phyloP scores from a whole-genome alignment of 2,888 invertebrate genomes.

The Tribolium freemani region DNA sequence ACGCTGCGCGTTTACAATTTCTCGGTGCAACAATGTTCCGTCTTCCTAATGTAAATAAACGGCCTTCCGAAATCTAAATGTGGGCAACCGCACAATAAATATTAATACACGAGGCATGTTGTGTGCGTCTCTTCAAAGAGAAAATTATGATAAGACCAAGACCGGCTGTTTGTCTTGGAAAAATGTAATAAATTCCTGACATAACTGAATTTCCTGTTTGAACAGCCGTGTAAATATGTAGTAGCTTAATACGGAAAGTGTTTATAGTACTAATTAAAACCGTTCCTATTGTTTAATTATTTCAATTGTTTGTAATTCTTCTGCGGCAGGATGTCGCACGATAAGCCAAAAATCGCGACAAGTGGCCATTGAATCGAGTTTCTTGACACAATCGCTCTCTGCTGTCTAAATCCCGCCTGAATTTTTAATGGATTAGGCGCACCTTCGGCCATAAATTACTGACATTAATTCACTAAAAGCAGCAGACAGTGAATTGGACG shows the following conservation, averaged over 20 bases:
- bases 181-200: constrained; percentile 25
- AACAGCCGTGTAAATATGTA: constrained; percentile 37
- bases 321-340: constrained; percentile 5
- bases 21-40: neutral
- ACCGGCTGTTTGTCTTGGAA: neutral
- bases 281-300: constrained; percentile 33
- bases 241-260: constrained; percentile 22
- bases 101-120: neutral
- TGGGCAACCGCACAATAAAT: neutral
- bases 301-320: constrained; percentile 27
- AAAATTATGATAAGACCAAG: neutral
- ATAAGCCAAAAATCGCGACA: constrained; percentile 14
- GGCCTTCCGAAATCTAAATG: constrained; percentile 16
- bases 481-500: constrained; percentile 22
- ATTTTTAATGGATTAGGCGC: constrained; percentile 28
- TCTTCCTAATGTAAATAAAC: constrained; percentile 9
- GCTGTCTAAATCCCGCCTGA: constrained; percentile 9
- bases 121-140: constrained; percentile 5
- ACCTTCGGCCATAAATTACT: constrained; percentile 32
- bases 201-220: constrained; percentile 40
- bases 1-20: constrained; percentile 8
- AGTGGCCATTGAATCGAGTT: constrained; percentile 24
- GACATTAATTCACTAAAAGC: constrained; percentile 42
- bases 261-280: constrained; percentile 35
- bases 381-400: constrained; percentile 5